Base-by-base conservation (phyloP, 2,113 vertebrate species). In the Stigmatopora nigra region DNA sequence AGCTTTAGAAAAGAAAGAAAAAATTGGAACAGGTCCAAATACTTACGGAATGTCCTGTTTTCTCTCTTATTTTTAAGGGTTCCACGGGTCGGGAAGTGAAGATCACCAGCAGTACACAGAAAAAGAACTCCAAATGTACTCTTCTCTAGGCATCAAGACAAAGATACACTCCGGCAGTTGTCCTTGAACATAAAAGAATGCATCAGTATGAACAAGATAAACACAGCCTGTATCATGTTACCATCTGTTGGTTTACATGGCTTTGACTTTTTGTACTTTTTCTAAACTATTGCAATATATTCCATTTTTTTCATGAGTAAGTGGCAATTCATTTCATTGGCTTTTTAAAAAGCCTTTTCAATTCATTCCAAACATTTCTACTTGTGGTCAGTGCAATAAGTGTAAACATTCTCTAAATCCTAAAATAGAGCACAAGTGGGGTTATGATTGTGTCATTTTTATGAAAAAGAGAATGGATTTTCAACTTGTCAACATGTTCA, bases 111-210 rank as follows among this genome's bases (percentile, higher is more conserved):
- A 70, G 73, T 15, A 55, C 85, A 56, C 84, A 86, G 82, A 91
- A 90, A 71, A 90, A 87, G 52, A 44, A 87, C 12, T 90, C 91
- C 68, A 92, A 91, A 78, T 92, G 91, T 69, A 56, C 75, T 67
- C 76, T 92, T 46, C 82, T 92, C 19, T 92, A 90, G 82, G 77
- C 14, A 7, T 0, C 2, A 64, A 2, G 1, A 55, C 46, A 35
- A 16, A 41, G 2, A 52, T 16, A 16, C 0, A 70, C 44, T 25
- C 15, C 3, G 20, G 15, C 57, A 61, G 63, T 38, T 5, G 0
- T 16, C 55, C n/a, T 45, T 55, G 19, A 68, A 41, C 58, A 17
- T 15, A 19, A 20, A 72, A 68, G 53, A 77, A 67, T 59, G 63
- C 53, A 35, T 60, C 73, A 73, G 60, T 78, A 64, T 75, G 77